Conservation (phyloP, 1,140 invertebrate species). For the Antheraea mylitta region DNA sequence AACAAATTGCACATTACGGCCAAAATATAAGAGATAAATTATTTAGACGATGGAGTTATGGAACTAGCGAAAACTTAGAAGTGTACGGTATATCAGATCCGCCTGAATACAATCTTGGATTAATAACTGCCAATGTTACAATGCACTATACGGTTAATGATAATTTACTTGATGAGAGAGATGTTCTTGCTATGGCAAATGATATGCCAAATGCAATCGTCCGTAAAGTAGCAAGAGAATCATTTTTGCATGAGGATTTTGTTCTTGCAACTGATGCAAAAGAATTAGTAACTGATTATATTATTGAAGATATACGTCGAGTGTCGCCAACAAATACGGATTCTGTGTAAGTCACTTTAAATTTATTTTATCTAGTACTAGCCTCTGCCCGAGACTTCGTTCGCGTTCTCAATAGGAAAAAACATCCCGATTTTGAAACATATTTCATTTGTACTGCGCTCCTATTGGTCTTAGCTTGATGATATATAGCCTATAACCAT, state of each 20-base stretch:
- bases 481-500: no score
- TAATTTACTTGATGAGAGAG: conserved; percentile 45
- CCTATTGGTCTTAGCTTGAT: no score
- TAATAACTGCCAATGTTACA: conserved; percentile 41
- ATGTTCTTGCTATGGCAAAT: conserved; percentile 54
- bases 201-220: conserved; percentile 44
- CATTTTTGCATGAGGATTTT: conserved; percentile 51
- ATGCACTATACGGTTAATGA: conserved; percentile 62
- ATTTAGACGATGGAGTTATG: conserved; percentile 53
- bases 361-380: not conserved
- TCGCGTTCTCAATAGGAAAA: no score
- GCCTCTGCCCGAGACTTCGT: no score
- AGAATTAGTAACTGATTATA: conserved; percentile 48
- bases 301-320: conserved; percentile 36
- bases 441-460: no score
- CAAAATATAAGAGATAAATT: conserved; percentile 54
- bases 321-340: not conserved
- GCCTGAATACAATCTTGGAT: conserved; percentile 43
- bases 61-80: conserved; percentile 29
- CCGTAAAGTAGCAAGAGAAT: conserved; percentile 44
- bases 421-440: no score
- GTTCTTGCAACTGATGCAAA: conserved; percentile 41
- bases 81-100: conserved; percentile 40
- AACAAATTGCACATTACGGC: conserved; percentile 59
- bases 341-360: not conserved